Evolutionary conservation across 1,140 invertebrate species (phyloP), one percentile per base, ranked within the genome.

Genomic region (Drosophila leontia): DNA sequence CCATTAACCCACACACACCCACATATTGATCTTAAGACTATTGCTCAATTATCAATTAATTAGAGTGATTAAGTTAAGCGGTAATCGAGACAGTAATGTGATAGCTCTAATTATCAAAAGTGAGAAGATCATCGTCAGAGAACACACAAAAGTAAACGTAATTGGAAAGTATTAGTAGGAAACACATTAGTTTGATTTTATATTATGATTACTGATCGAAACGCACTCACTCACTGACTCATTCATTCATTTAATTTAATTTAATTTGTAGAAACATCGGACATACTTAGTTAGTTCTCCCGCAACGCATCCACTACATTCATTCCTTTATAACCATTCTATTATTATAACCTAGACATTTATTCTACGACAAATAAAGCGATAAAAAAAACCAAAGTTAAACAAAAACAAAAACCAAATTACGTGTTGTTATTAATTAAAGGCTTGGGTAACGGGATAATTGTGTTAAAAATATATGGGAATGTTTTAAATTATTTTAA

Each of bases 151-250:
- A 42, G 32, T 19, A 55, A 45, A 37, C 9, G 42, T 60, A 72
- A 72, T 50, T 72, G 67, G 69, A 72, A 71, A 72, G 69, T 72
- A 72, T 72, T 72, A 72, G 32, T 68, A 70, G 62, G 41, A 53
- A 39, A 53, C 62, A 29, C 48, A 23, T 55, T 69, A 70, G 69
- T 51, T 50, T 59, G 53, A 59, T 72, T 50, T 12, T 50, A 48
- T 50, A 58, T 71, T 69, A 69, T 70, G 23, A 34, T n/a, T 68
- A 50, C 44, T 37, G 7, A 39, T 39, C 53, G 15, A 39, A 29
- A n/a, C 17, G 35, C 64, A 45, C 35, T 62, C 61, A 29, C 48
- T 32, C 11, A 39, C 48, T 32, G 7, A 39, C 19, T 41, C 17
- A 41, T 45, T 29, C 47, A 26, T 48, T 51, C 19, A 51, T 51